Base-by-base conservation (phyloP, 1,140 invertebrate species). In the Rhagoletis pomonella region DNA sequence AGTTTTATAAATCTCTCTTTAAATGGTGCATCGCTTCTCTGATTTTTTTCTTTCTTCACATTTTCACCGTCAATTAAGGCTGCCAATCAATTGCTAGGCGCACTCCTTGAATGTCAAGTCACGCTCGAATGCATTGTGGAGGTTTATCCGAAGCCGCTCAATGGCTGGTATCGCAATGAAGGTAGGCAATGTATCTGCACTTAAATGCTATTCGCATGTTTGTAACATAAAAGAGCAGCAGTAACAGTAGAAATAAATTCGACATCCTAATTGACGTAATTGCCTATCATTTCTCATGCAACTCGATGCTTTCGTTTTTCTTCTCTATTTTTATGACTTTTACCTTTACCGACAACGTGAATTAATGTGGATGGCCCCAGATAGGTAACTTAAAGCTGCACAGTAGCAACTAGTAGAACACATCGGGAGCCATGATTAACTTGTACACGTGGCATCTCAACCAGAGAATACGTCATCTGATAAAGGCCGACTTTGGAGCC, bases 121-220 rank as follows among this genome's bases (percentile, higher is more conserved):
- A 94, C 95, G 62, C 93, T 98, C 42, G 96, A 97, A 90, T 98
- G 97, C 91, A 95, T 95, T 90, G 96, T 97, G 59, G 97, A 98
- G 94, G 97, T 97, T n/a, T 97, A 96, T 84, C 97, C 97, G 4
- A 96, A 96, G 90, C 96, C 97, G n/a, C 96, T 97, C 94, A 97
- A 97, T 93, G 97, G 96, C 88, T 98, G 97, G 97, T 96, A 96
- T 90, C 95, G 95, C 89, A 96, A 96, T 91, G 95, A 96, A 93
- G 96, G 97, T 96, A 29, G 29, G 29, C 29, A 95, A 94, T 60
- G 60, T 62, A 64, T 62, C 19, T 60, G 12, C 39, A 42, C 39
- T 86, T 86, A 62, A 86, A 62, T 29, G 12, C 58, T 42, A 60
- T 50, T 86, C 47, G 44, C 12, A 44, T 12, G 4, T n/a, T 12